phyloP scores from a whole-genome alignment of 2,113 vertebrate genomes.

The Cinclus mexicanus region DNA sequence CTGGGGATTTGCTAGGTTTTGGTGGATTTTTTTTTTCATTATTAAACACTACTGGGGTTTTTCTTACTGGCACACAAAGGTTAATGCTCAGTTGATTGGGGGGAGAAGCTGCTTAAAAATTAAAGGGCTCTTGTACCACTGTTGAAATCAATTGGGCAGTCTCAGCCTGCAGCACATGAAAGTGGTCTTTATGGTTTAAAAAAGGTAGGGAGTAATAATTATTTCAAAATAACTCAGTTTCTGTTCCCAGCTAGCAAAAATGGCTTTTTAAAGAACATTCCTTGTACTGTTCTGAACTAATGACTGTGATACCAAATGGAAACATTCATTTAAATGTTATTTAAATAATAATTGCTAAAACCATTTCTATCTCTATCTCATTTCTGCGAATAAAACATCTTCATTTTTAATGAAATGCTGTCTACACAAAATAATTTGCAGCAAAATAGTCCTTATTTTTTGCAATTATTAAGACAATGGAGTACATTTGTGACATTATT shows the following conservation, averaged over 20 bases:
- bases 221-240: neutral
- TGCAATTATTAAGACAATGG: conserved; percentile 46
- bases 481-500: conserved; percentile 50
- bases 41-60: neutral
- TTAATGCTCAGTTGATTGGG: neutral
- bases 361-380: neutral
- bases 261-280: neutral
- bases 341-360: neutral
- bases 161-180: neutral
- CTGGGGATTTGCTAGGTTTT: neutral
- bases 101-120: neutral
- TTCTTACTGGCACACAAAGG: neutral
- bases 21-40: neutral
- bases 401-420: neutral
- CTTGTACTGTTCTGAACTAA: neutral
- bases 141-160: neutral
- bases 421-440: neutral
- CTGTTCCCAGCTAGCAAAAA: neutral
- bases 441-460: conserved; percentile 37
- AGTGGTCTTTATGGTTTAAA: neutral
- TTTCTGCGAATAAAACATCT: neutral
- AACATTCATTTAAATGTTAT: neutral
- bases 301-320: neutral
- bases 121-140: neutral
- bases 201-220: neutral